phyloP scores from a whole-genome alignment of 2,888 invertebrate genomes.

The Agrochola lychnidis region DNA sequence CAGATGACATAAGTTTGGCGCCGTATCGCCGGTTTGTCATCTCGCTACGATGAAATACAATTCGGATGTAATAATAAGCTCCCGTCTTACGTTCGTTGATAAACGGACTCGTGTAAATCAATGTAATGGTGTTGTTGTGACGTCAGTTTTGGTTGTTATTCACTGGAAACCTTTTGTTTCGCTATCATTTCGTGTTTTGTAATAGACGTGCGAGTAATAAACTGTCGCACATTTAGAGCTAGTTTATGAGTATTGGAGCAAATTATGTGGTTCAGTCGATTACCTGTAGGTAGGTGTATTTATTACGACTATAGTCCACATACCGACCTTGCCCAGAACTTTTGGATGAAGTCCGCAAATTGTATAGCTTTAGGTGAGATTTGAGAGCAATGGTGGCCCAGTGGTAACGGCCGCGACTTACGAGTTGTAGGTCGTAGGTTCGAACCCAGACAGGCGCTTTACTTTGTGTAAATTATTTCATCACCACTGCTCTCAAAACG shows the following conservation, averaged over 20 bases:
- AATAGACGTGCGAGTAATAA: slow-evolving; percentile 39
- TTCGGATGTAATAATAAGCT: slow-evolving; percentile 89
- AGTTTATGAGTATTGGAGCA: slow-evolving; percentile 13
- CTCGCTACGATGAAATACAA: slow-evolving; percentile 86
- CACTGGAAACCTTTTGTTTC: slow-evolving; percentile 60
- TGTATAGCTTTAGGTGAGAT: background rate
- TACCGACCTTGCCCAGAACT: slow-evolving; percentile 1
- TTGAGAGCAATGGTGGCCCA: too few relatives aligned
- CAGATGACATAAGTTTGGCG: slow-evolving; percentile 90
- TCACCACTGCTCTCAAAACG: too few relatives aligned
- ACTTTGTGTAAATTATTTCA: too few relatives aligned
- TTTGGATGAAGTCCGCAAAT: background rate
- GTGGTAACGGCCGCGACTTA: too few relatives aligned
- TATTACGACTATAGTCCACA: background rate
- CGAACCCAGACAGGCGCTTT: too few relatives aligned
- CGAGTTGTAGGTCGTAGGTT: too few relatives aligned
- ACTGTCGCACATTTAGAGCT: slow-evolving; percentile 16
- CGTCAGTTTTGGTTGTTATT: slow-evolving; percentile 55
- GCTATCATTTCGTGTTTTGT: slow-evolving; percentile 54
- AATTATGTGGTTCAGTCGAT: slow-evolving; percentile 30
- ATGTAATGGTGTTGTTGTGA: slow-evolving; percentile 77
- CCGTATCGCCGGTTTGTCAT: slow-evolving; percentile 85
- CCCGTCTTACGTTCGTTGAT: slow-evolving; percentile 88
- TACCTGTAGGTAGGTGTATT: slow-evolving; percentile 8
- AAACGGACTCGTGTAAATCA: slow-evolving; percentile 83